These are phyloP conservation scores for Scopus umbretta DNA, from an alignment of 2,113 vertebrate genomes.

Conservation along the genomic window DNA sequence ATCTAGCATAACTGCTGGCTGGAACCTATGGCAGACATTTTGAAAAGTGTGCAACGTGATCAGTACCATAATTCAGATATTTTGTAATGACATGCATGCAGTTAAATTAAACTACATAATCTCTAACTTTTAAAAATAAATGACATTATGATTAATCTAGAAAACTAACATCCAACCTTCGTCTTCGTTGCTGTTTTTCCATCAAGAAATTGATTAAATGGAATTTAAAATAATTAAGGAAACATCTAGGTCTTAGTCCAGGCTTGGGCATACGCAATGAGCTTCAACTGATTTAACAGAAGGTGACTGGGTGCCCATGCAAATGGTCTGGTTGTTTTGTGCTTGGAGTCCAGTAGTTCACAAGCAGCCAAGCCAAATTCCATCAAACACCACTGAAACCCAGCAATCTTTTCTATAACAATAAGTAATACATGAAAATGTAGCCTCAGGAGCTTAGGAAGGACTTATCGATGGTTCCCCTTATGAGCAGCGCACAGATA, in stretches of 20 bases:
- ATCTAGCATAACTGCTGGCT: not conserved
- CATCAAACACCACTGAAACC: slow-evolving; percentile 3
- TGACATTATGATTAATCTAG: not conserved
- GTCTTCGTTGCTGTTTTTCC: not conserved
- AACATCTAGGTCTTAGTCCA: not conserved
- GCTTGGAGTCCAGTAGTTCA: not conserved
- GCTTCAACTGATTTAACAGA: not conserved
- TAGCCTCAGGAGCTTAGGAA: slow-evolving; percentile 21
- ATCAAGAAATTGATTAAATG: not conserved
- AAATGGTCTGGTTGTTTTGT: not conserved
- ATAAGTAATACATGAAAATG: slow-evolving; percentile 40
- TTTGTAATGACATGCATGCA: not conserved
- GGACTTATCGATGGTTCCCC: slow-evolving; percentile 24
- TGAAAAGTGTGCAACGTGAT: not conserved
- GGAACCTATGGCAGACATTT: not conserved
- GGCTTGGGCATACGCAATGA: not conserved
- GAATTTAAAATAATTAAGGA: not conserved
- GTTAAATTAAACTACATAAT: not conserved
- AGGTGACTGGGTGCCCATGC: not conserved
- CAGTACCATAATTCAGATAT: not conserved
- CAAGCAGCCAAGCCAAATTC: not conserved
- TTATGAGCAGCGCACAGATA: not conserved
- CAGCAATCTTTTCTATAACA: not conserved
- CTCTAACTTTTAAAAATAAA: not conserved
- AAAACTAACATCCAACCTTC: not conserved